Evolutionary conservation across 2,797 vertebrate genomes (phyloP), one percentile per base, ranked within the genome.

Genomic region (Lithobates pipiens): DNA sequence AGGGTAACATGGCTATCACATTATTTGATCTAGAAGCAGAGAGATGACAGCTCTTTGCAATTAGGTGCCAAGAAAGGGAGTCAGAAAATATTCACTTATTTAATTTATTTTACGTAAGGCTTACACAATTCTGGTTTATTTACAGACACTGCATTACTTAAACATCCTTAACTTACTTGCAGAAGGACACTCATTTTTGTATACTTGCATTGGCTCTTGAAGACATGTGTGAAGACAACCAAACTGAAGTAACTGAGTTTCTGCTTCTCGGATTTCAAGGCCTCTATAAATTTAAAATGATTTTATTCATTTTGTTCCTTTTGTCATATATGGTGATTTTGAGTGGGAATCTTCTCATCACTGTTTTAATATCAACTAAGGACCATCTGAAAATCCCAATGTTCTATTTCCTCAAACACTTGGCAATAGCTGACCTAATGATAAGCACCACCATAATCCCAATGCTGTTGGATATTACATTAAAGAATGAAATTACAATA

Each of bases 391-490:
- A 82, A 3, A 46, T 46, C 5, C 85, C 79, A 2, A 86, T 82
- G 85, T 86, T 82, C 11, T 46, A 39, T 67, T 86, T 86, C 29
- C 72, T 86, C 0, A 82, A 81, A 36, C 65, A 86, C 3, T 77
- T 81, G 23, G 65, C 78, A 5, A 27, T 65, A 5, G 25, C 74
- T 6, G 85, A 86, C n/a, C 16, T 82, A 3, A n/a, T 86, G 5
- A 16, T 82, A 1, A 82, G 67, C 8, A 86, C 73, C 25, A 72
- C 21, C 2, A n/a, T 86, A 7, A 3, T 77, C 0, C 85, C 85
- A 1, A 3, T 42, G 11, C 23, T 36, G 36, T 25, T 86, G 3
- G 71, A 76, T 8, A 32, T 82, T 18, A 65, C 77, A 32, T 3
- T 70, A 7, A 70, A n/a, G 8, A 39, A 39, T 39, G 39, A 39